Base-by-base conservation (phyloP, 1,140 invertebrate species). In the Hylyphantes graminicola region DNA sequence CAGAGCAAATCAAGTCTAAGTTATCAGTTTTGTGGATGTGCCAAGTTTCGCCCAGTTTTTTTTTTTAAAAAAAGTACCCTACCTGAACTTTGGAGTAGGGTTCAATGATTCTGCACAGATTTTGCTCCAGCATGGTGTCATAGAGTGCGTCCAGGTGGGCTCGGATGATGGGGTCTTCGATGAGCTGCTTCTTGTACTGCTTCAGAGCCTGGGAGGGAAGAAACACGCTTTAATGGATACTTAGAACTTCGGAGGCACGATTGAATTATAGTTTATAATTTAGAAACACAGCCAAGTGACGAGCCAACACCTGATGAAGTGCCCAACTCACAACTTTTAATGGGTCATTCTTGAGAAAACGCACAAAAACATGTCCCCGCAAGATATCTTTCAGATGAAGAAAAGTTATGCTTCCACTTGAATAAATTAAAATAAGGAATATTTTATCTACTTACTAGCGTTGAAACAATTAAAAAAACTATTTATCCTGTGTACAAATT, bases 61-160 rank as follows among this genome's bases (percentile, higher is more conserved):
- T n/a, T n/a, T n/a, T n/a, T n/a, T n/a, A 57, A 57, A 74, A 11
- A 72, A 72, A 54, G 7, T 35, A 35, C 17, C 92, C 91, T 87
- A 97, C 96, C 92, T 99, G 95, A 0, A 99, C 98, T 88, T 94
- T 92, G 81, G 97, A 99, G 90, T 99, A 99, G 11, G 98, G 98
- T 90, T 99, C 98, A 86, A 99, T 99, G 86, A 99, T 96, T 86
- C 98, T 93, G 90, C 96, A 98, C 76, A 99, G 92, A 92, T 99
- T 99, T 90, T 99, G 98, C 90, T 99, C 98, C 88, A 99, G 90
- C 95, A 99, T 98, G 86, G 96, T 98, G 87, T 99, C 98, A 90
- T 99, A 99, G 7, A 99, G 91, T 2, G 97, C 96, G 77, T 96
- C 96, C 77, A 99, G 93, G 91, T 99, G 98, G 87, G 97, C 96